phyloP scores from a whole-genome alignment of 2,113 vertebrate genomes.

The Catharus bicknelli region DNA sequence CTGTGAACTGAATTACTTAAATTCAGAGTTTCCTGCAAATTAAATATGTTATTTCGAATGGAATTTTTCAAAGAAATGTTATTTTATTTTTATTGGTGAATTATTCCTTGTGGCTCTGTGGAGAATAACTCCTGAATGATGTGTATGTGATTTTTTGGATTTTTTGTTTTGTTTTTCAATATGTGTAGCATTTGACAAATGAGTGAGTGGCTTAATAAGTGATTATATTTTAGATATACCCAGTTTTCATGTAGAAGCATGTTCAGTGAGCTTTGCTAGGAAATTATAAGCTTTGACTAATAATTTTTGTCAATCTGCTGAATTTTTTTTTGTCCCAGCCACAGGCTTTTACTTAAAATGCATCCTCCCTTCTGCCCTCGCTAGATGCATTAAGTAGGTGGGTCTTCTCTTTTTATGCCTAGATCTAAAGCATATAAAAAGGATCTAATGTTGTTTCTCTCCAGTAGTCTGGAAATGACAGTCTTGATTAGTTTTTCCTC shows the following conservation, averaged over 20 bases:
- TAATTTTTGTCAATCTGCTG: not conserved
- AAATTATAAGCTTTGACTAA: not conserved
- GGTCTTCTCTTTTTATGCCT: not conserved
- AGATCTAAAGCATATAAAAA: not conserved
- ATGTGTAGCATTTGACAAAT: not conserved
- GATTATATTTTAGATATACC: not conserved
- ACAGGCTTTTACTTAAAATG: not conserved
- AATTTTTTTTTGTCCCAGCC: not conserved
- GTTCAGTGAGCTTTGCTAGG: not conserved
- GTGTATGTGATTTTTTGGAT: not conserved
- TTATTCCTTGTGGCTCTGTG: not conserved
- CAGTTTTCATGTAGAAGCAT: not conserved
- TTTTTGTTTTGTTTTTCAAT: not conserved
- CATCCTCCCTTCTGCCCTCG: not conserved
- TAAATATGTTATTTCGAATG: not conserved
- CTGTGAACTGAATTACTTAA: not conserved
- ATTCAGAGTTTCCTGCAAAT: not conserved
- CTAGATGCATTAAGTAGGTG: not conserved
- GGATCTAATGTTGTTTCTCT: not conserved
- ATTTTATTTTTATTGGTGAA: not conserved
- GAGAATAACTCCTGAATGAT: not conserved
- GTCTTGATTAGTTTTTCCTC: not conserved
- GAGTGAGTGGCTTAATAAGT: not conserved
- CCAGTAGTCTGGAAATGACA: not conserved
- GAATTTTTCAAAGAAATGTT: not conserved